Evolutionary conservation across 2,797 vertebrate genomes (phyloP), one percentile per base, ranked within the genome.

Genomic region (Peromyscus aztecus): DNA sequence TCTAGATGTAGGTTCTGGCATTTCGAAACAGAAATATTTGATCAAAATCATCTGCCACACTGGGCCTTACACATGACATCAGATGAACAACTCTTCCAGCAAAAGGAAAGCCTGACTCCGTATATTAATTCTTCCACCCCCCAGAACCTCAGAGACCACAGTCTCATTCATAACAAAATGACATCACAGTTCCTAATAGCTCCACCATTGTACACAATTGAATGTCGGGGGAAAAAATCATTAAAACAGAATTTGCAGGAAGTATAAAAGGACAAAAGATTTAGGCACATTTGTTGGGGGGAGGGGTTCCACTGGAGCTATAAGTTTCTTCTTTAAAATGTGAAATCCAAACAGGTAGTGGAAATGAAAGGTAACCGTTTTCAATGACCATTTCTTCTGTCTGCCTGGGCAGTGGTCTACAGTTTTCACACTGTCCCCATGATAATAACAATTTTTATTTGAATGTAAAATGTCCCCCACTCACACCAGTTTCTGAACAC

Each of bases 1-100:
- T 71, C 90, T 40, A 69, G 21, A 78, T 21, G 19, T 23, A 87
- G 21, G 10, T 63, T 75, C 24, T 40, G 43, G 40, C 43, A 49
- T 49, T 21, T 46, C 37, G 16, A 34, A 49, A 19, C 23, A 73
- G 59, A 7, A 63, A 37, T 19, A 81, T 73, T 19, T 40, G 46
- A 87, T 57, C 49, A 88, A 87, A 78, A 17, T n/a, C 40, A 75
- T 57, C 21, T 0, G 1, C 4, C 71, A 2, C 11, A 77, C 67
- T 49, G 61, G n/a, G 52, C 40, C 57, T 31, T 1, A 6, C 1
- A 0, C 0, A 2, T 0, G 13, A n/a, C 8, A 29, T 6, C 43
- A 77, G 4, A n/a, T 46, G 17, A 76, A 37, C 1, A 3, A 14
- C 34, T 17, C 19, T 19, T 69, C 81, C 61, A 16, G 2, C 43